A percentile compares a stretch with the other conserved stretches of the same genome.
phyloP scores from a whole-genome alignment of 2,797 vertebrate genomes.

The Gadopsis bispinosus region DNA sequence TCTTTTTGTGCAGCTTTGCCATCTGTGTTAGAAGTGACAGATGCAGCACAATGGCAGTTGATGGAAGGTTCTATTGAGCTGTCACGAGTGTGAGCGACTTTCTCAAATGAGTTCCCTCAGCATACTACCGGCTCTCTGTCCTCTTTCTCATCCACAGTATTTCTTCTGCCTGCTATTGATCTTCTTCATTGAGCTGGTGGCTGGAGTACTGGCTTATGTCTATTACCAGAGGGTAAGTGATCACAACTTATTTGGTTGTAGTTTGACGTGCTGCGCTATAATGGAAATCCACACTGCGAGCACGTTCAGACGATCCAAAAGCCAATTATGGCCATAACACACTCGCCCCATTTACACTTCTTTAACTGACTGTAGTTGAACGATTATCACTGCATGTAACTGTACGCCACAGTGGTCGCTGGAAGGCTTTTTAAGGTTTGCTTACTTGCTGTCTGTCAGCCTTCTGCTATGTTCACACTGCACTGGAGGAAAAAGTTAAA shows the following conservation, averaged over 20 bases:
- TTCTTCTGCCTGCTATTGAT: slow-evolving; percentile 88
- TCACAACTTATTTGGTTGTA: neutral
- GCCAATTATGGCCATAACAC: neutral
- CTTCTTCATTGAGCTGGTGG: slow-evolving; percentile 90
- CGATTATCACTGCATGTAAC: neutral
- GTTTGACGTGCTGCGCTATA: neutral
- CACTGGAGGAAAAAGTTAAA: neutral
- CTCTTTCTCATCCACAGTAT: slow-evolving; percentile 81
- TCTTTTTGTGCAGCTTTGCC: slow-evolving; percentile 29
- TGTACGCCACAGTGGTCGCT: neutral
- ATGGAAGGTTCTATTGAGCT: slow-evolving; percentile 50
- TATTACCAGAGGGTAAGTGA: slow-evolving; percentile 90
- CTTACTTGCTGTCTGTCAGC: neutral
- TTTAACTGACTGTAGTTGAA: neutral
- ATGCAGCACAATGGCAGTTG: slow-evolving; percentile 51
- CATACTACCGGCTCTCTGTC: slow-evolving; percentile 1
- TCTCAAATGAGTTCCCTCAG: slow-evolving; percentile 25
- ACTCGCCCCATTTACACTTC: neutral
- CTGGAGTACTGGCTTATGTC: slow-evolving; percentile 90
- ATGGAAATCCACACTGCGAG: neutral
- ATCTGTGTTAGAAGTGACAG: slow-evolving; percentile 61
- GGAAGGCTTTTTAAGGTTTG: neutral
- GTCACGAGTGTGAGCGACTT: slow-evolving; percentile 40
- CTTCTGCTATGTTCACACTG: neutral
- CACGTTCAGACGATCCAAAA: neutral